These are phyloP conservation scores for Calidris pugnax DNA, from an alignment of 2,113 vertebrate genomes.

Conservation along the genomic window DNA sequence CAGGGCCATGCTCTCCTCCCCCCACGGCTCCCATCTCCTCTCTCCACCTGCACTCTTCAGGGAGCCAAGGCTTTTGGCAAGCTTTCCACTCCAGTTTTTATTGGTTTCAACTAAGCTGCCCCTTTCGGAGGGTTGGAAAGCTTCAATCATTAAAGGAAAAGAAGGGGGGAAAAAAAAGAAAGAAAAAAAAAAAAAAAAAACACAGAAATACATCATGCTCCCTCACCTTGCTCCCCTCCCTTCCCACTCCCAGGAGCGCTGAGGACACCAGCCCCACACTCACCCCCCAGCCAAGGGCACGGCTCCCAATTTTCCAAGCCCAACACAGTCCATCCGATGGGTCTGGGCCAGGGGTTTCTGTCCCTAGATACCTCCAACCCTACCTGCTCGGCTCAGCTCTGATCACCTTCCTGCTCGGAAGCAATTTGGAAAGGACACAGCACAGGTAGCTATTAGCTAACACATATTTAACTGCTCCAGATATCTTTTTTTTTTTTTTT, in stretches of 20 bases:
- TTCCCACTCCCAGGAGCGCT: accelerated
- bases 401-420: slow-evolving; percentile 35
- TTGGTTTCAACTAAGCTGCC: slow-evolving; percentile 79
- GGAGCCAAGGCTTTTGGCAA: slow-evolving; percentile 79
- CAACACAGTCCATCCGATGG: neutral
- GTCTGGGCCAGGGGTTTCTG: neutral
- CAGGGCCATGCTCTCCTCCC: slow-evolving; percentile 43
- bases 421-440: slow-evolving; percentile 33
- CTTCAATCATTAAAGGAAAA: slow-evolving; percentile 50
- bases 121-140: slow-evolving; percentile 66
- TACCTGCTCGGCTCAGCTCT: neutral
- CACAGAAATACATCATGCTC: neutral
- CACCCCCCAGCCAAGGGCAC: neutral
- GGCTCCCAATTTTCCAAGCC: neutral
- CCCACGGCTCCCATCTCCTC: slow-evolving; percentile 71
- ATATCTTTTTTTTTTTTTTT: neutral
- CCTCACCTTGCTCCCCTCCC: neutral
- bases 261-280: neutral
- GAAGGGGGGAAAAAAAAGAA: too few species aligned
- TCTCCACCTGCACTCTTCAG: slow-evolving; percentile 82
- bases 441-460: slow-evolving; percentile 50
- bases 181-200: neutral
- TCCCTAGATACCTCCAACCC: neutral
- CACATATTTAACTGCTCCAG: slow-evolving; percentile 53
- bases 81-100: slow-evolving; percentile 71